These are phyloP conservation scores for Picus viridis DNA, from an alignment of 2,797 vertebrate species.

Conservation along the genomic window DNA sequence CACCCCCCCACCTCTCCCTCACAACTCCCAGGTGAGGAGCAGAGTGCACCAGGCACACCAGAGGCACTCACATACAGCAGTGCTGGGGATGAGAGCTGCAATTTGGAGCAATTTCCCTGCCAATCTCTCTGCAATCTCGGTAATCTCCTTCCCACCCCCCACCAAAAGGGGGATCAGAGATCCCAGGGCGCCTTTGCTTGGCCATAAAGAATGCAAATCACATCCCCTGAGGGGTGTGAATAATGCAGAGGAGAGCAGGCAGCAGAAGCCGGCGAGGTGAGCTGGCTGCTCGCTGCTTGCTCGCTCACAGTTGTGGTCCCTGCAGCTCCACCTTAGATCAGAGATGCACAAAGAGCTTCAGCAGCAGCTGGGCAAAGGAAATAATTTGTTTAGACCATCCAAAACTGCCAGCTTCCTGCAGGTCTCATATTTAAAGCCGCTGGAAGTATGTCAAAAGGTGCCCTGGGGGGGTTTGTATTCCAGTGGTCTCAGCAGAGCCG, in stretches of 20 bases:
- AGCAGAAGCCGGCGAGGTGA: neutral
- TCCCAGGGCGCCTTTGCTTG: neutral
- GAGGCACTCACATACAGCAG: rapidly evolving
- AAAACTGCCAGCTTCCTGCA: neutral
- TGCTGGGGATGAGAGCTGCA: neutral
- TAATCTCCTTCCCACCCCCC: neutral
- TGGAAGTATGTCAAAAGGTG: neutral
- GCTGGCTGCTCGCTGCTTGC: neutral
- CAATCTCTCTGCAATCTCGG: constrained; percentile 9
- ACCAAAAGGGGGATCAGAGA: neutral
- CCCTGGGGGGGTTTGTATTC: neutral
- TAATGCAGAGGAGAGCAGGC: constrained; percentile 15
- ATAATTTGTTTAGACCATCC: neutral
- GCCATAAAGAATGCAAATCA: constrained; percentile 37
- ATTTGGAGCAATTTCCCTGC: constrained; percentile 43
- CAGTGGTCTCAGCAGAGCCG: neutral
- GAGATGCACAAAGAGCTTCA: neutral
- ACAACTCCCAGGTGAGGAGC: neutral
- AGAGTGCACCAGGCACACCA: neutral
- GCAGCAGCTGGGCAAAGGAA: neutral
- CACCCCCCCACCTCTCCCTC: neutral
- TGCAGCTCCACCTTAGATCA: neutral
- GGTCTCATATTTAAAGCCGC: neutral
- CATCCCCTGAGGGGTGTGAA: neutral
- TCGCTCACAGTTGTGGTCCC: neutral